A percentile compares a stretch with the other conserved stretches of the same genome.
Evolutionary conservation across 2,797 vertebrate genomes (phyloP).

Genomic region (Silurus aristotelis): DNA sequence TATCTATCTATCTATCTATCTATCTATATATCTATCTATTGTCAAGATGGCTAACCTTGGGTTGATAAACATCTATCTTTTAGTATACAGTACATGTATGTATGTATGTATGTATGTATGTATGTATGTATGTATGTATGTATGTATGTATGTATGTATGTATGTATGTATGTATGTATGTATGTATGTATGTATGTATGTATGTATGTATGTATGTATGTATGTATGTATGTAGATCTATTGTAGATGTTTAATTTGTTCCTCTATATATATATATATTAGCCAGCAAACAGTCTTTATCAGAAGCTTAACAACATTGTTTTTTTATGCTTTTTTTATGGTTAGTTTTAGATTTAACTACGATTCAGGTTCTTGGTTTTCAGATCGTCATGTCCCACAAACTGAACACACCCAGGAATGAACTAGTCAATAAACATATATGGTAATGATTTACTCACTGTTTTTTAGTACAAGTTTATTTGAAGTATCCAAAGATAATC

Average conservation of each 20-base stretch:
- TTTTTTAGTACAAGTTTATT: not conserved
- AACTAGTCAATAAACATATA: slow-evolving; percentile 84
- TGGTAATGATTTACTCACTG: slow-evolving; percentile 75
- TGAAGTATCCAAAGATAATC: not conserved
- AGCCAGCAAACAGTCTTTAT: not conserved
- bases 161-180: too few relatives aligned
- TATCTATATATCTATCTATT: not conserved
- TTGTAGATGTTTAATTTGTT: not conserved
- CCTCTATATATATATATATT: not conserved
- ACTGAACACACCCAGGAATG: slow-evolving; percentile 79
- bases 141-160: too few relatives aligned
- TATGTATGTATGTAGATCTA: not conserved
- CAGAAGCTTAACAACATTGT: not conserved
- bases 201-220: too few relatives aligned
- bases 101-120: too few relatives aligned
- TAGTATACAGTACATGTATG: not conserved
- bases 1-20: too few relatives aligned
- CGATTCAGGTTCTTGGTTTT: slow-evolving; percentile 34
- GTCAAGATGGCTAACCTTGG: not conserved
- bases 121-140: not conserved
- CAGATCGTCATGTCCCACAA: slow-evolving; percentile 82
- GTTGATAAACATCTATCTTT: not conserved
- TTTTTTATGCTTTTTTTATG: not conserved
- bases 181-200: too few relatives aligned
- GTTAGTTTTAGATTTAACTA: not conserved